These are phyloP conservation scores for Entomyzon cyanotis DNA, from an alignment of 2,113 vertebrate species.

Conservation along the genomic window DNA sequence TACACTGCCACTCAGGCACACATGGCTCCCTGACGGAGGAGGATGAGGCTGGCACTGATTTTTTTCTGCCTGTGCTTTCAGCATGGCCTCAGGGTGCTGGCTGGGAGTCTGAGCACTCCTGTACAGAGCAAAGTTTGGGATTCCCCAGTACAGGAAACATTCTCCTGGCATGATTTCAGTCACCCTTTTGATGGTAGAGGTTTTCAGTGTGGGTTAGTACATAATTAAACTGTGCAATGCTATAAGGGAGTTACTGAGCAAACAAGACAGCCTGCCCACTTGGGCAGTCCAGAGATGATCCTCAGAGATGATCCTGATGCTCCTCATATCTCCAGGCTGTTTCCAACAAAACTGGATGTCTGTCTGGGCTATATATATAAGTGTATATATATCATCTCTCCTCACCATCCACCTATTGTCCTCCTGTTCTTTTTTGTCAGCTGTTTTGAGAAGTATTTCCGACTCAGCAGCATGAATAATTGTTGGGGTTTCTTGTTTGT, in stretches of 20 bases:
- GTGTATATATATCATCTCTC: neutral
- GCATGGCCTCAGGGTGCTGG: neutral
- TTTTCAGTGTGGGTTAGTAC: conserved; percentile 1
- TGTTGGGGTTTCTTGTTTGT: conserved; percentile 55
- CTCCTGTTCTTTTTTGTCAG: conserved; percentile 61
- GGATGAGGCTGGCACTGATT: neutral
- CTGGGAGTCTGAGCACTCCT: neutral
- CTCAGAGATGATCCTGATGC: conserved; percentile 2
- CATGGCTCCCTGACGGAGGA: neutral
- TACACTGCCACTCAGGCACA: neutral
- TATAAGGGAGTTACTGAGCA: conserved; percentile 43
- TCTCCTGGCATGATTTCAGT: neutral
- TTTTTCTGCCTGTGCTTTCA: neutral
- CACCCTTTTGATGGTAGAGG: neutral
- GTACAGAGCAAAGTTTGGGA: neutral
- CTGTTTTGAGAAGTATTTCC: conserved; percentile 77
- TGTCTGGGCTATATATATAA: conserved; percentile 28
- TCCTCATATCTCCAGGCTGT: conserved; percentile 3
- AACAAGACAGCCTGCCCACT: conserved; percentile 22
- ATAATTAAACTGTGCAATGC: neutral
- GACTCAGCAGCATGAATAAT: conserved; percentile 57
- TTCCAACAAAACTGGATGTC: conserved; percentile 40
- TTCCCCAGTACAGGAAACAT: neutral
- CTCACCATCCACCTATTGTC: conserved; percentile 52
- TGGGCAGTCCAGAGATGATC: conserved; percentile 31